These are phyloP conservation scores for Acronicta aceris DNA, from an alignment of 2,888 invertebrate species.

Conservation along the genomic window DNA sequence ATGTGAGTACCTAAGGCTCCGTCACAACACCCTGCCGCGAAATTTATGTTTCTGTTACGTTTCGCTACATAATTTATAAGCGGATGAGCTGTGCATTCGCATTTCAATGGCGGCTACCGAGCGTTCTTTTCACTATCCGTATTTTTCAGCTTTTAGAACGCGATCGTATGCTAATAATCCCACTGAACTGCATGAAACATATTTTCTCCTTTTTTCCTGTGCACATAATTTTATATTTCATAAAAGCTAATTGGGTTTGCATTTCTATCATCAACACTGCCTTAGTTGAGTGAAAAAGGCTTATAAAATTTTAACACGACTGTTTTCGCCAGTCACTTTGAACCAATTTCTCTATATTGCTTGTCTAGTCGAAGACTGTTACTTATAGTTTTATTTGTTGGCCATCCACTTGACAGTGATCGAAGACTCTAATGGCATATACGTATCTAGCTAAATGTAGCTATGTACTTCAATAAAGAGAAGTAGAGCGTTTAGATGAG, in stretches of 20 bases:
- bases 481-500: conserved; percentile 33
- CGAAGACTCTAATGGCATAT: conserved; percentile 50
- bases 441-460: conserved; percentile 15
- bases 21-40: conserved; percentile 60
- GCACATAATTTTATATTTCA: conserved; percentile 31
- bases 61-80: conserved; percentile 78
- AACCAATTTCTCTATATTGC: conserved; percentile 48
- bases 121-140: conserved; percentile 68
- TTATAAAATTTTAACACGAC: conserved; percentile 24
- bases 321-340: conserved; percentile 44
- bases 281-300: conserved; percentile 18
- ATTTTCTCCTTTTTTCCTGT: conserved; percentile 48
- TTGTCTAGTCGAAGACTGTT: conserved; percentile 36
- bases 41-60: conserved; percentile 68
- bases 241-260: conserved; percentile 39
- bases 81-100: conserved; percentile 73
- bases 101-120: conserved; percentile 70
- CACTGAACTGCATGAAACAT: conserved; percentile 62
- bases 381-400: conserved; percentile 53
- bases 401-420: conserved; percentile 51
- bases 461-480: conserved; percentile 15
- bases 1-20: conserved; percentile 35
- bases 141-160: conserved; percentile 75
- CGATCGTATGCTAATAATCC: conserved; percentile 80
- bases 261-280: conserved; percentile 10